Evolutionary conservation across 2,113 vertebrate species (phyloP), one percentile per base, ranked within the genome.

Genomic region (Coptodon rendalli): DNA sequence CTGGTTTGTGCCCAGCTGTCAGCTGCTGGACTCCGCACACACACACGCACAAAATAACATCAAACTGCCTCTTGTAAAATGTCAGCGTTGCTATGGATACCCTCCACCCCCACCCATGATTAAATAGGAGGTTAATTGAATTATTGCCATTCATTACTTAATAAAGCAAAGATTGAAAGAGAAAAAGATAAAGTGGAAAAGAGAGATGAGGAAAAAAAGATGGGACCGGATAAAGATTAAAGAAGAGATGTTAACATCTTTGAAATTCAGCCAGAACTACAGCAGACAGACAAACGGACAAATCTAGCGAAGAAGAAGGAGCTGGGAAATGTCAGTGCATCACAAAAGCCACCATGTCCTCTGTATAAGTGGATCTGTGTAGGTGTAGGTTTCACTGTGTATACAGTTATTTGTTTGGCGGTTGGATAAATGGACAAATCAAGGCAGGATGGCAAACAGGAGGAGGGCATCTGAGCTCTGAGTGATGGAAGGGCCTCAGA

Each of bases 81-180:
- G 94, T 93, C 93, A 94, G 87, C 22, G 78, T 94, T 93, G 17
- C 93, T 84, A 93, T 92, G 89, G 95, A 93, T 86, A 93, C 82
- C 6, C 40, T n/a, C 81, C 71, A 17, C 43, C 29, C 53, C 57
- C 14, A n/a, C 14, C 80, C 85, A 53, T 29, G 83, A 94, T 96
- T 94, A 92, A 79, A 84, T 9, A 81, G 43, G 90, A 84, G 91
- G 92, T 94, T 95, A 96, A 96, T 93, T 94, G 91, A 94, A 96
- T 93, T 95, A 93, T 84, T 93, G 87, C 66, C 89, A 91, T 91
- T 94, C 82, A 92, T 93, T 88, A 86, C 86, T 91, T 85, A 87
- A 92, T 63, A 43, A 84, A 57, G 76, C 66, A 86, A 54, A 82
- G 63, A 90, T 8, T 59, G 34, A 82, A 9, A 79, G 66, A 29